phyloP scores from a whole-genome alignment of 2,888 invertebrate species.

The Halictus ligatus region DNA sequence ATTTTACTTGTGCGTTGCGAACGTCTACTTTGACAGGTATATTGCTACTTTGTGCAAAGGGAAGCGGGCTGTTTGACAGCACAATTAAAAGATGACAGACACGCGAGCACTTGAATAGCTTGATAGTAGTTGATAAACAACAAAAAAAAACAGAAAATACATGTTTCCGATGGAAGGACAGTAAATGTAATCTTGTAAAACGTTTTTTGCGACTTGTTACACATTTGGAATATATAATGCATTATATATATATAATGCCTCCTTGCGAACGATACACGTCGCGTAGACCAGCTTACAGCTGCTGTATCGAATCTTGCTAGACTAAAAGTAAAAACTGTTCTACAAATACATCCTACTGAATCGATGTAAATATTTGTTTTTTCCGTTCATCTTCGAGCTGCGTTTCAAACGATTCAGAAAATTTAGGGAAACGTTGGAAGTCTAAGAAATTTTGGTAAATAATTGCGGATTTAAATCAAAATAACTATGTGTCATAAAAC shows the following conservation, averaged over 20 bases:
- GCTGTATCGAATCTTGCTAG: conserved; percentile 44
- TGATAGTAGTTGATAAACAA: conserved; percentile 43
- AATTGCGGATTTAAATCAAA: conserved; percentile 39
- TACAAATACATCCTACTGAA: conserved; percentile 48
- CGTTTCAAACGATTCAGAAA: conserved; percentile 29
- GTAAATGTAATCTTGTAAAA: conserved; percentile 37
- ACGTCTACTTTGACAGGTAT: conserved; percentile 31
- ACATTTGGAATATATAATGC: conserved; percentile 10
- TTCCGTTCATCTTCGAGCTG: conserved; percentile 35
- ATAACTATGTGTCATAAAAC: conserved; percentile 46
- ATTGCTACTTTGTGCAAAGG: conserved; percentile 17
- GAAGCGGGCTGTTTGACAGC: not conserved
- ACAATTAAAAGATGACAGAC: not conserved
- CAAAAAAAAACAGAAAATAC: conserved; percentile 14
- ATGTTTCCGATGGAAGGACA: conserved; percentile 19
- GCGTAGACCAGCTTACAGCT: conserved; percentile 39
- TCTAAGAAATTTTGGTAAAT: conserved; percentile 48
- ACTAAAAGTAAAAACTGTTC: conserved; percentile 41
- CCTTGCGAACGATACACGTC: conserved; percentile 27
- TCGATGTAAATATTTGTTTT: conserved; percentile 63
- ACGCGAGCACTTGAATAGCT: conserved; percentile 31
- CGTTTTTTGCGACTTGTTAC: conserved; percentile 51
- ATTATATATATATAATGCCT: conserved; percentile 27
- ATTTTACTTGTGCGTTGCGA: conserved; percentile 36
- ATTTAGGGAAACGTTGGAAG: not conserved